These are phyloP conservation scores for Mus caroli DNA, from an alignment of 2,797 vertebrate species.

Conservation along the genomic window DNA sequence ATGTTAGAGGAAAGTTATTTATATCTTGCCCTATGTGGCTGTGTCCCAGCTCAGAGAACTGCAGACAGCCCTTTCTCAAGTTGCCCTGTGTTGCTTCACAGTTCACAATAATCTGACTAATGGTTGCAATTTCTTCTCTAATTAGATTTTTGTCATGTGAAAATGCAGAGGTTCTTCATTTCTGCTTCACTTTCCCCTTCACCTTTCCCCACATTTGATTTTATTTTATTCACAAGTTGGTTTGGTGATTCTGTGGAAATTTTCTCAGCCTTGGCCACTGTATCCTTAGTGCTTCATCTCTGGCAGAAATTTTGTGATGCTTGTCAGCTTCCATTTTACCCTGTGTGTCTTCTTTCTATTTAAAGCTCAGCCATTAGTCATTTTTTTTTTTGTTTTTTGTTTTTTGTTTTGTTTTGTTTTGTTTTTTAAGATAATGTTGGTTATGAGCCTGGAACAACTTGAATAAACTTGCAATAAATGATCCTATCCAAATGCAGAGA, in stretches of 20 bases:
- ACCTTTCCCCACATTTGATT: background rate
- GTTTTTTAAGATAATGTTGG: constrained; percentile 59
- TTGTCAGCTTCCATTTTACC: constrained; percentile 83
- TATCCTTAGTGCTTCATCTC: constrained; percentile 69
- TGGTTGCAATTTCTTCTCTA: constrained; percentile 82
- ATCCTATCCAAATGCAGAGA: constrained; percentile 41
- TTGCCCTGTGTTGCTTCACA: constrained; percentile 74
- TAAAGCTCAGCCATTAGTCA: constrained; percentile 58
- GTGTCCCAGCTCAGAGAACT: constrained; percentile 66
- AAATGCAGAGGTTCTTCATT: constrained; percentile 74
- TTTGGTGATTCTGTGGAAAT: constrained; percentile 63
- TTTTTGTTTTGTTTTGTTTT: no score
- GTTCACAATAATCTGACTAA: constrained; percentile 72
- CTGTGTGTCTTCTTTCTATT: constrained; percentile 65
- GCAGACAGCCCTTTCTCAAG: constrained; percentile 75
- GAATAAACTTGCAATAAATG: constrained; percentile 67
- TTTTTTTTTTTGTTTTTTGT: no score
- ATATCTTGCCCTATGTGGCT: background rate
- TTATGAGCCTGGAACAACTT: constrained; percentile 42
- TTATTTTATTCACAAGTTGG: constrained; percentile 26
- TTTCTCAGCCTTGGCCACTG: constrained; percentile 65
- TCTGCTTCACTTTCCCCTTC: constrained; percentile 39
- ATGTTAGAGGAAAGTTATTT: constrained; percentile 72
- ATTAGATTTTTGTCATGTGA: constrained; percentile 83
- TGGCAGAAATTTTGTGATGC: constrained; percentile 73